phyloP scores from a whole-genome alignment of 1,140 invertebrate species.

The Melipona quadrifasciata region DNA sequence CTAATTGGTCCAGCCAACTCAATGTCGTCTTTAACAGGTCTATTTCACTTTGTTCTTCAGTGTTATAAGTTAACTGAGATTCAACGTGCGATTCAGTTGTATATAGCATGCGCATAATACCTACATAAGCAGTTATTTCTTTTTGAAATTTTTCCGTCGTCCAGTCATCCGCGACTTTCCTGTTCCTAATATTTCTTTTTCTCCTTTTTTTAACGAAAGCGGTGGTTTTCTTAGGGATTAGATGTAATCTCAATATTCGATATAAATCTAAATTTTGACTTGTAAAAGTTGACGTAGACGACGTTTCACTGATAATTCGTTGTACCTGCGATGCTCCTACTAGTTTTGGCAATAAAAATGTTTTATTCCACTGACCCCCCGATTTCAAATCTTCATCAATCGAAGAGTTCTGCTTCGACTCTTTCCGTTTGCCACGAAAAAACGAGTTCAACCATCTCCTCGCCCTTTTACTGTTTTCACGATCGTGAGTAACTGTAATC shows the following conservation, averaged over 20 bases:
- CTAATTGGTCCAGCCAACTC: background rate
- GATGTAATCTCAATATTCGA: background rate
- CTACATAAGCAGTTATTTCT: background rate
- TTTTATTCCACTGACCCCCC: conserved; percentile 6
- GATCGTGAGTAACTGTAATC: conserved; percentile 12
- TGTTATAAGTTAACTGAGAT: conserved; percentile 34
- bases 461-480: background rate
- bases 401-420: background rate
- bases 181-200: background rate
- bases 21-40: conserved; percentile 8
- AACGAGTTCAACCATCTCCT: background rate
- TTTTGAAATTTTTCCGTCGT: accelerated
- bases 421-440: conserved; percentile 1
- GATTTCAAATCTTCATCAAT: background rate
- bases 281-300: background rate
- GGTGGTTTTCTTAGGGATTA: background rate
- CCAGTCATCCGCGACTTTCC: background rate
- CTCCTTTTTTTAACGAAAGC: conserved; percentile 6
- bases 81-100: background rate
- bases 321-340: background rate
- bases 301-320: background rate
- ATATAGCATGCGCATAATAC: accelerated
- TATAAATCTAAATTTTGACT: background rate
- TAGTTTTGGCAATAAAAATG: background rate
- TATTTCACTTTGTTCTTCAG: conserved; percentile 11